Conservation (phyloP, 2,888 invertebrate genomes). For the Mellilla xanthometata region DNA sequence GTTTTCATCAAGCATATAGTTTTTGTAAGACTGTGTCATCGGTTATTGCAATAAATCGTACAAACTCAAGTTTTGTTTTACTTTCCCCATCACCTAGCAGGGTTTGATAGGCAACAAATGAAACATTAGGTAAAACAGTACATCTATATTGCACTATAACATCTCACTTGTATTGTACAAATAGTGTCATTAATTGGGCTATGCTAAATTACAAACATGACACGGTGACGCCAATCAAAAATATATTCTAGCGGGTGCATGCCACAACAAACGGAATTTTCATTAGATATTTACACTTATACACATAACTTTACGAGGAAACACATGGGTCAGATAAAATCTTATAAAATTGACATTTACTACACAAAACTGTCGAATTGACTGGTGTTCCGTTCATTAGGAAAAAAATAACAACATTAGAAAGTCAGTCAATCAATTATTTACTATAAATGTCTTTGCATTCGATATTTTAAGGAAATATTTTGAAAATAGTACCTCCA, state of each 20-base stretch:
- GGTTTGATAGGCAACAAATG: conserved; percentile 32
- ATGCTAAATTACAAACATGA: conserved; percentile 47
- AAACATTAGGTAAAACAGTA: conserved; percentile 67
- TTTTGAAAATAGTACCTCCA: too few species aligned
- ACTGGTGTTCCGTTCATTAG: conserved; percentile 6
- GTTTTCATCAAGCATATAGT: conserved; percentile 65
- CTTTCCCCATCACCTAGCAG: too few species aligned
- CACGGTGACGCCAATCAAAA: conserved; percentile 51
- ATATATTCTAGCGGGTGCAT: conserved; percentile 51
- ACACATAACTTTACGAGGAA: conserved; percentile 27
- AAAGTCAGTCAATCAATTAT: too few species aligned
- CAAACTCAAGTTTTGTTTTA: too few species aligned
- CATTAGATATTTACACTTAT: conserved; percentile 27
- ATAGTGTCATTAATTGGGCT: conserved; percentile 55
- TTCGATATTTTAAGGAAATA: too few species aligned
- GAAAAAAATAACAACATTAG: too few species aligned
- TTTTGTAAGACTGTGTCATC: conserved; percentile 78
- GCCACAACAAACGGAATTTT: conserved; percentile 26
- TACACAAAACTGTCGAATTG: conserved; percentile 9
- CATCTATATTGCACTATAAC: conserved; percentile 82
- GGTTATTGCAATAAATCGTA: conserved; percentile 79
- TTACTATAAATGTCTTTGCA: too few species aligned
- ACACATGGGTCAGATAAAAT: conserved; percentile 16
- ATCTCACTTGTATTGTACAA: conserved; percentile 79
- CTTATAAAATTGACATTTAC: conserved; percentile 18